Percentiles rank a stretch among this genome's conserved stretches.
These are phyloP conservation scores for Leucoma salicis DNA, from an alignment of 2,888 invertebrate species.

Conservation along the genomic window DNA sequence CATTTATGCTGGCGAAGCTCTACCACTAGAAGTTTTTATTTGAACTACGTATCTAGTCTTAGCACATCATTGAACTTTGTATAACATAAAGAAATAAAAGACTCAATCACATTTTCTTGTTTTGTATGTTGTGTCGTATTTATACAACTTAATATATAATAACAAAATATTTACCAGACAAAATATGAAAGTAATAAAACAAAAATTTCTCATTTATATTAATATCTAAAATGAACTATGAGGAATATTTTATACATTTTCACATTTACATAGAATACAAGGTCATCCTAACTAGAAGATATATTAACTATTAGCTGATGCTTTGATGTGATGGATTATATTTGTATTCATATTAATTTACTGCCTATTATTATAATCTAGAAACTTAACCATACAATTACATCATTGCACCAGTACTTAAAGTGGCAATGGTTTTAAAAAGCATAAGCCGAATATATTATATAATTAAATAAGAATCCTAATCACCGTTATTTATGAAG, in stretches of 20 bases:
- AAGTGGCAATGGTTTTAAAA: too few relatives aligned
- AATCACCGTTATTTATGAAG: too few relatives aligned
- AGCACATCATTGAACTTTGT: too few relatives aligned
- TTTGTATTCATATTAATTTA: constrained; percentile 24
- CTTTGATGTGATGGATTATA: constrained; percentile 29
- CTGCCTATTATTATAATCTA: constrained; percentile 23
- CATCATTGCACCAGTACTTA: too few relatives aligned
- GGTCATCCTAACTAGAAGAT: constrained; percentile 48
- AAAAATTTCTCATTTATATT: constrained; percentile 56
- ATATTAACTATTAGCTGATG: constrained; percentile 36
- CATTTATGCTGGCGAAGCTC: too few relatives aligned
- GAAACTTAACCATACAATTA: constrained; percentile 19
- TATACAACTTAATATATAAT: constrained; percentile 68
- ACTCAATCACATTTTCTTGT: constrained; percentile 28
- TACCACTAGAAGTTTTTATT: too few relatives aligned
- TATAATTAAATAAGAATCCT: too few relatives aligned
- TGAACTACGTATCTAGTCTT: too few relatives aligned
- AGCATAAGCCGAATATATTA: too few relatives aligned
- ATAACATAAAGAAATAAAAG: neutral
- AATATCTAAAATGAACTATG: constrained; percentile 60
- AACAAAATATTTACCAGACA: constrained; percentile 69
- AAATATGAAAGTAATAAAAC: constrained; percentile 59
- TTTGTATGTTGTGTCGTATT: constrained; percentile 55
- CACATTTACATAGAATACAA: constrained; percentile 77
- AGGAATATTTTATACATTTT: constrained; percentile 64